A percentile compares a stretch with the other conserved stretches of the same genome.
phyloP scores from a whole-genome alignment of 1,140 invertebrate species.

The Zaprionus camerounensis region DNA sequence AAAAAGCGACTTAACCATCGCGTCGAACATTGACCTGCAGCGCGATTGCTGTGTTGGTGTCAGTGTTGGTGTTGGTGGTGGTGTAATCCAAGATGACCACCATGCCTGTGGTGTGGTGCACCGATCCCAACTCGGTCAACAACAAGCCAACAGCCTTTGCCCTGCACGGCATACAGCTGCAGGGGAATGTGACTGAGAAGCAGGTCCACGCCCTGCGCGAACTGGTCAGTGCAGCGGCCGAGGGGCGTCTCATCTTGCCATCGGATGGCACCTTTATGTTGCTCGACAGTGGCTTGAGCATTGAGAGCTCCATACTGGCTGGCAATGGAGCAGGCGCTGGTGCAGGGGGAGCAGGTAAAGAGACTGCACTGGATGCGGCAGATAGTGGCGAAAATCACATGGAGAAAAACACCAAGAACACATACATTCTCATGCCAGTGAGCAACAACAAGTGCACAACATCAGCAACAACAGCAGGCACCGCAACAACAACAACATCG shows the following conservation, averaged over 20 bases:
- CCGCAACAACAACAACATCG: background rate
- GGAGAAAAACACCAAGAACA: constrained; percentile 61
- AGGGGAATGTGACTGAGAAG: constrained; percentile 83
- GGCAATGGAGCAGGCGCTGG: constrained; percentile 8
- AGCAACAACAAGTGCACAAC: constrained; percentile 36
- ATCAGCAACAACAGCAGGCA: constrained; percentile 17
- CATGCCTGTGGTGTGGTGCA: constrained; percentile 84
- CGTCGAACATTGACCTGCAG: constrained; percentile 28
- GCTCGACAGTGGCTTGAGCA: constrained; percentile 79
- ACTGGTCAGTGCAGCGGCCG: constrained; percentile 81
- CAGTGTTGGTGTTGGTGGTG: background rate
- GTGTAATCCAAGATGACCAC: constrained; percentile 64
- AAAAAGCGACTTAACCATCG: constrained; percentile 12
- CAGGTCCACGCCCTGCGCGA: constrained; percentile 81
- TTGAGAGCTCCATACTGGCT: constrained; percentile 79
- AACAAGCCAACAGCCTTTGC: constrained; percentile 84
- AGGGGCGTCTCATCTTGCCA: constrained; percentile 82
- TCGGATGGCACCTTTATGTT: constrained; percentile 82
- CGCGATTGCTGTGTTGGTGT: background rate
- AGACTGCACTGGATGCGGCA: background rate
- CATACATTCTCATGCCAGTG: constrained; percentile 82
- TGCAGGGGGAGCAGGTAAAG: background rate
- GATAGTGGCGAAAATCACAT: background rate
- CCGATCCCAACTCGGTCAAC: constrained; percentile 84
- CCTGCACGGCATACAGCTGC: constrained; percentile 82